A percentile compares a stretch with the other conserved stretches of the same genome.
Conservation (phyloP, 92 coral and sea anemone species). For the Zoanthus sansibaricus region DNA sequence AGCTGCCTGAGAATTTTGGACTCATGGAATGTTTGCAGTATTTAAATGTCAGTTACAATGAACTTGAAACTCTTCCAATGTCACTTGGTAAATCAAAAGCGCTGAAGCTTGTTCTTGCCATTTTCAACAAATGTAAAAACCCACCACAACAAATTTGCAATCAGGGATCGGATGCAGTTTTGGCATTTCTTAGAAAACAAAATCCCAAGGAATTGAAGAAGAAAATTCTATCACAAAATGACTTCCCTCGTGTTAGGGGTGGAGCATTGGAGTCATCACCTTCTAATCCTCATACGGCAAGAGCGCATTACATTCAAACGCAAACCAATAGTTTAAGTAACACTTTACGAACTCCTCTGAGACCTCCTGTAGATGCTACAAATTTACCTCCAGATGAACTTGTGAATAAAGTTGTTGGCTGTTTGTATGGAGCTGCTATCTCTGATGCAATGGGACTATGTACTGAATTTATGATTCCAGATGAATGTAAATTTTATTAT, state of each 20-base stretch:
- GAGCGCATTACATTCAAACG: conserved; percentile 91
- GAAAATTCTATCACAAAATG: conserved; percentile 49
- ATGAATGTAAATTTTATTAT: conserved; percentile 92
- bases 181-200: conserved; percentile 72
- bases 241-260: conserved; percentile 92
- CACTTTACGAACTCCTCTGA: conserved; percentile 85
- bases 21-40: conserved; percentile 76
- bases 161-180: conserved; percentile 81
- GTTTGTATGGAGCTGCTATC: conserved; percentile 97
- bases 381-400: conserved; percentile 94
- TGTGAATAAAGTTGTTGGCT: conserved; percentile 91
- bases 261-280: conserved; percentile 85
- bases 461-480: conserved; percentile 93
- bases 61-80: conserved; percentile 79
- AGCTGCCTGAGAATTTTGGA: conserved; percentile 81
- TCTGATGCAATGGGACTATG: conserved; percentile 92
- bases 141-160: conserved; percentile 96
- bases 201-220: conserved; percentile 67
- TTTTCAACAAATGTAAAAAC: conserved; percentile 80
- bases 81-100: conserved; percentile 76
- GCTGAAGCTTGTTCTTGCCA: conserved; percentile 78
- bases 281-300: conserved; percentile 92
- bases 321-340: conserved; percentile 88
- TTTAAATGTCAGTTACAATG: conserved; percentile 88
- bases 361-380: conserved; percentile 88